Base-by-base conservation (phyloP, 2,113 vertebrate species). In the Micromys minutus region DNA sequence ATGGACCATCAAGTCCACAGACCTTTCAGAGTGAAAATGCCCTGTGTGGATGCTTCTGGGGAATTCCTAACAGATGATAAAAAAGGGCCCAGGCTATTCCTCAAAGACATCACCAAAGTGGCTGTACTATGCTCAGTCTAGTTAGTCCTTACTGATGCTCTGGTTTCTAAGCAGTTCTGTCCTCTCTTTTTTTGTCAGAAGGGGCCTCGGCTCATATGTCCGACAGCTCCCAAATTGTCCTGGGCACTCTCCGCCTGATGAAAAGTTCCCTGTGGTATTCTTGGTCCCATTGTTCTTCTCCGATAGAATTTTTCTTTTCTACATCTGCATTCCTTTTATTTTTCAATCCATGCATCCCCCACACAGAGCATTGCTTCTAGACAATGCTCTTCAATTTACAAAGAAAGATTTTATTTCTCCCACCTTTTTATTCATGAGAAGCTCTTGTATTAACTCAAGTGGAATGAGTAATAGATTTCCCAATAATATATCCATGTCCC, bases 1-100 rank as follows among this genome's bases (percentile, higher is more conserved):
- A 95, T 77, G 95, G 96, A 90, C 96, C 96, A 95, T 97, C 96
- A 95, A 84, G 83, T 94, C 91, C 89, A 80, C 89, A 95, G 93
- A 95, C 87, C 84, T 97, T 97, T 91, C 75, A 16, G 16, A 92
- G 65, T 81, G 93, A 93, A 95, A 91, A 13, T 45, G 39, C 7
- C 69, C 93, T 95, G 91, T 87, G 39, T 84, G 55, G 89, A 47
- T 75, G 71, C 75, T 91, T 92, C 87, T 76, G 52, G 77, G 91
- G 89, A 89, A 26, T 85, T 87, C 77, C 87, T 94, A 79, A 85
- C 45, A 90, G 71, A 79, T 95, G 96, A 95, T 0, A 84, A 61
- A 85, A 94, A 87, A 89, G 86, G 59, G 9, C 17, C 45, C 42
- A 83, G 67, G 94, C 57, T 85, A 72, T 96, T 94, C 39, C 79